Base-by-base conservation (phyloP, 2,797 vertebrate species). In the Premnoplex brunnescens region DNA sequence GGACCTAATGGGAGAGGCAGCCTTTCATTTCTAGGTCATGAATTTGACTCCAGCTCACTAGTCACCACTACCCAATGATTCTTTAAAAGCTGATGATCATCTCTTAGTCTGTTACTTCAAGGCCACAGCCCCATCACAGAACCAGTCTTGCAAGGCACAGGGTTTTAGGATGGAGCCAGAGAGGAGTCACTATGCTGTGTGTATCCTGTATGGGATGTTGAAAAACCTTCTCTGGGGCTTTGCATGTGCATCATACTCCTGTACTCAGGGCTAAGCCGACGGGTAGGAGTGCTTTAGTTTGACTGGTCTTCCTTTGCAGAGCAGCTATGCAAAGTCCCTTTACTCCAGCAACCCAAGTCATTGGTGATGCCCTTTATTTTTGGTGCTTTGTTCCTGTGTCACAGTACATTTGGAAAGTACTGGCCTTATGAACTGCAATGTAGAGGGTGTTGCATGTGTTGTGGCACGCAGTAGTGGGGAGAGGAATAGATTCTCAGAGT, bases 21-120 rank as follows among this genome's bases (percentile, higher is more conserved):
- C 20, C 39, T 91, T 78, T 88, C 28, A 72, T 88, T 88, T 81
- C 51, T 80, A 89, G 85, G 80, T 91, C 78, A 81, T 3, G 43
- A 46, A 59, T 34, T 24, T 73, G 24, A 77, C 66, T 80, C 43
- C 26, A 58, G 59, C 44, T 52, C 43, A 43, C 46, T 32, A 54
- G 36, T 63, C 71, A 55, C 48, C 44, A n/a, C 49, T 83, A n/a
- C n/a, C 34, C 76, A 62, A 58, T 46, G 46, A 71, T 55, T 77
- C 80, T 92, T 89, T 76, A 91, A 75, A 94, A 88, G 49, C 41
- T 2, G 0, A 32, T 19, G 41, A 27, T 72, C n/a, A 16, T 27
- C 28, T 91, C 46, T 71, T 56, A 72, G 27, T 46, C 37, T 77
- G 44, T 62, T 80, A 74, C 43, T 75, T 32, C n/a, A 44, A 75